Conservation (phyloP, 1,140 invertebrate species). For the Papilio aristodemus region DNA sequence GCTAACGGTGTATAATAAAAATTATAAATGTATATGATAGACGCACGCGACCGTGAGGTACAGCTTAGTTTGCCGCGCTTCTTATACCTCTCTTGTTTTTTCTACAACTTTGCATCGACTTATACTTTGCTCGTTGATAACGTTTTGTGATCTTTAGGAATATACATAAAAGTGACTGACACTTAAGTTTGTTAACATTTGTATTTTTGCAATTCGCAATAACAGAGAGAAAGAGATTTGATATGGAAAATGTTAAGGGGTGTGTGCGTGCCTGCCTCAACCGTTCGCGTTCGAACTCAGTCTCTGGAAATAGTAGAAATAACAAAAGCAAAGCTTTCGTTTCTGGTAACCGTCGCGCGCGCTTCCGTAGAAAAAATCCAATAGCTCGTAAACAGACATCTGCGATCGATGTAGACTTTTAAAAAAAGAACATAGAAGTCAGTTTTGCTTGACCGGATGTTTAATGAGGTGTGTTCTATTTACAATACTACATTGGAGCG, state of each 20-base stretch:
- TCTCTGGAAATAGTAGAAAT: slow-evolving; percentile 23
- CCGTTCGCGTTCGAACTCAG: background rate
- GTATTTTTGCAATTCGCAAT: no score
- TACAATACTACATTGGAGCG: slow-evolving; percentile 16
- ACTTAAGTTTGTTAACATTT: no score
- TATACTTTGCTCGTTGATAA: no score
- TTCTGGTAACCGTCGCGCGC: slow-evolving; percentile 39
- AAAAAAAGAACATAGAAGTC: background rate
- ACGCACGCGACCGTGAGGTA: no score
- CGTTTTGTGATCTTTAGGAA: no score
- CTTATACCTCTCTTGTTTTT: no score
- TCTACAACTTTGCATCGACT: no score
- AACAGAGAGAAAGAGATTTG: no score
- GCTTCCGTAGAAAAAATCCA: slow-evolving; percentile 38
- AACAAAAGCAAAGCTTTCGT: slow-evolving; percentile 37
- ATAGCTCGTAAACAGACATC: slow-evolving; percentile 39
- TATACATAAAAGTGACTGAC: no score
- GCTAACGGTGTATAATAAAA: no score
- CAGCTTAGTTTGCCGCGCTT: no score
- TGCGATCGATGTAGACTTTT: slow-evolving; percentile 14
- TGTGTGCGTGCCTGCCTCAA: slow-evolving; percentile 9
- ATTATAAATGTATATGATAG: no score
- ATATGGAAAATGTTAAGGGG: background rate
- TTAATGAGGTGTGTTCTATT: slow-evolving; percentile 6
- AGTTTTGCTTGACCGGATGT: slow-evolving; percentile 10